Evolutionary conservation across 1,140 invertebrate genomes (phyloP).

Genomic region (Cotesia chilonis): DNA sequence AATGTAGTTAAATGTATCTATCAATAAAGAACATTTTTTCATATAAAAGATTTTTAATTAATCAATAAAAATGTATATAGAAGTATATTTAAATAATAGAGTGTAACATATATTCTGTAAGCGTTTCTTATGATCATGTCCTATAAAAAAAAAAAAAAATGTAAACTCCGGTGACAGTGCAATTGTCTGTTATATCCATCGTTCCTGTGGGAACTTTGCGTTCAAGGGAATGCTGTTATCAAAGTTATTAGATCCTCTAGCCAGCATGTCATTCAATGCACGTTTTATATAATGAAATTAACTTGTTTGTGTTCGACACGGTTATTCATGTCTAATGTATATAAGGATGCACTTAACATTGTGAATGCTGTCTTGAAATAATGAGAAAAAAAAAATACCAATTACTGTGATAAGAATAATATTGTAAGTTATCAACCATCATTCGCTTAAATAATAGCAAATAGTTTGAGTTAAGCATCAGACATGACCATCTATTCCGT

Average conservation of each 20-base stretch:
- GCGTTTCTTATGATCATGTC: no score
- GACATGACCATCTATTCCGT: no score
- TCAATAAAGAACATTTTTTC: conserved; percentile 8
- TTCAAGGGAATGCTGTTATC: conserved; percentile 10
- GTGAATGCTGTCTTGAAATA: no score
- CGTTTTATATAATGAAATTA: conserved; percentile 2
- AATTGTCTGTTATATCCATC: neutral
- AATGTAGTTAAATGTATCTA: conserved; percentile 21
- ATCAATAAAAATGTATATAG: neutral
- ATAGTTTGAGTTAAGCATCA: neutral
- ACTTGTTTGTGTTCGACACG: neutral
- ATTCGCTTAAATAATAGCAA: neutral
- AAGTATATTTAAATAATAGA: no score
- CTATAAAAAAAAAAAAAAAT: no score
- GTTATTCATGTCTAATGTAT: neutral
- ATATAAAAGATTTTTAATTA: neutral
- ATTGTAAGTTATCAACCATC: no score
- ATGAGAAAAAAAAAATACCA: no score
- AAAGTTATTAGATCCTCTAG: conserved; percentile 16
- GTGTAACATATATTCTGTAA: no score
- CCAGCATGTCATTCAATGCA: neutral
- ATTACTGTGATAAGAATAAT: no score
- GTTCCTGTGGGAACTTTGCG: neutral
- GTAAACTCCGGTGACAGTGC: neutral
- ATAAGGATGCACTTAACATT: neutral